These are phyloP conservation scores for Caenorhabditis drosophilae DNA, from an alignment of 2,888 invertebrate species.

Conservation along the genomic window DNA sequence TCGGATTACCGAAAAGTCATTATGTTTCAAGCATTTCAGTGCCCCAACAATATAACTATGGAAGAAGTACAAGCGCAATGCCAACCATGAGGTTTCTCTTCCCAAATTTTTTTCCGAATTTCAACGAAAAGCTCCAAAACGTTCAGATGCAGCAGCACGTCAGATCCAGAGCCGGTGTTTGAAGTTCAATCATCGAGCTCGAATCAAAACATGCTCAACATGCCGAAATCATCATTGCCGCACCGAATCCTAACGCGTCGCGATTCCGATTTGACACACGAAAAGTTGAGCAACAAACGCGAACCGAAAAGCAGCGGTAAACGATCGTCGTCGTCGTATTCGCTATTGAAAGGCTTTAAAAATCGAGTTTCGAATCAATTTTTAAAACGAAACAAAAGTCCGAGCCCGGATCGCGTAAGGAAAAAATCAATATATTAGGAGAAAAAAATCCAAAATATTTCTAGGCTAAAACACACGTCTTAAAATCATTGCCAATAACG, in stretches of 20 bases:
- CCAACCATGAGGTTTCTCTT: conserved; percentile 13
- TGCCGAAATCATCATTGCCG: conserved; percentile 14
- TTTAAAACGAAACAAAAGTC: conserved; percentile 27
- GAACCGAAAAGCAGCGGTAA: background rate
- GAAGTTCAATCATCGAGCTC: background rate
- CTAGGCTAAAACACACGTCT: too few species aligned
- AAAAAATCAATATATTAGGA: too few species aligned
- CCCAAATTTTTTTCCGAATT: too few species aligned
- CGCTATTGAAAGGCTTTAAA: conserved; percentile 24
- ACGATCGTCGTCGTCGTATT: conserved; percentile 27
- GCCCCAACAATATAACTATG: background rate
- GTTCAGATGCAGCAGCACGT: conserved; percentile 9
- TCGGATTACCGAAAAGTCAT: conserved; percentile 21
- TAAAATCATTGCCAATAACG: too few species aligned
- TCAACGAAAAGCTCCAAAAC: too few species aligned
- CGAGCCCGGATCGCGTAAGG: conserved; percentile 25
- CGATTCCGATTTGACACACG: conserved; percentile 33
- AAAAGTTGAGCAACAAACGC: conserved; percentile 4
- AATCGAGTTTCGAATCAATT: conserved; percentile 22
- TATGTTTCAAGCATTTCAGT: conserved; percentile 21
- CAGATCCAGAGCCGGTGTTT: conserved; percentile 9
- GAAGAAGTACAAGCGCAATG: conserved; percentile 32
- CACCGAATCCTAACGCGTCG: conserved; percentile 12
- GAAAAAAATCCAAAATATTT: too few species aligned
- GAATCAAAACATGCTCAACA: conserved; percentile 6